Percentiles rank a stretch among this genome's conserved stretches.
phyloP scores from a whole-genome alignment of 2,797 vertebrate species.

The Streptopelia turtur region DNA sequence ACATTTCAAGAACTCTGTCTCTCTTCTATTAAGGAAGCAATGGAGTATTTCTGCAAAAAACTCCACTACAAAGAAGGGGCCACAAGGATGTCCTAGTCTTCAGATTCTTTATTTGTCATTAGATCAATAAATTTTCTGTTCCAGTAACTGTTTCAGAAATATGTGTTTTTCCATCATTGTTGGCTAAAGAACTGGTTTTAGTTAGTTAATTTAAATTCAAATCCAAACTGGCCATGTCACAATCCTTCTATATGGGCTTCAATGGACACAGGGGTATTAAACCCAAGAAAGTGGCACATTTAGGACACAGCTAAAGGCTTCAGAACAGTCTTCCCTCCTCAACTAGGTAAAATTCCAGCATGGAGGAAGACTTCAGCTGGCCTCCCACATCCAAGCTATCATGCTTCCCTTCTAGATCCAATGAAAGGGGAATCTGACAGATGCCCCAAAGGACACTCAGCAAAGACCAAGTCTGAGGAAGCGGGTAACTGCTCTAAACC shows the following conservation, averaged over 20 bases:
- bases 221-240: not conserved
- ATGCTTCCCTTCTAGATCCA: not conserved
- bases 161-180: not conserved
- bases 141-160: not conserved
- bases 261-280: not conserved
- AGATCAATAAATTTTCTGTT: not conserved
- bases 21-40: too few relatives aligned
- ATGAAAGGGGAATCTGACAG: not conserved
- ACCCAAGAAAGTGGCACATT: not conserved
- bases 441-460: not conserved
- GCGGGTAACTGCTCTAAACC: not conserved
- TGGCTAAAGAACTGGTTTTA: not conserved
- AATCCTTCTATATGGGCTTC: not conserved
- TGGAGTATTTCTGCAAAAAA: not conserved
- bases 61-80: not conserved
- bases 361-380: not conserved
- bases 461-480: not conserved
- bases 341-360: not conserved
- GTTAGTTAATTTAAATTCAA: not conserved
- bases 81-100: not conserved
- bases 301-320: not conserved
- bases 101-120: not conserved
- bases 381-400: not conserved
- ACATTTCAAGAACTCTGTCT: not conserved
- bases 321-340: not conserved